Base-by-base conservation (phyloP, 2,888 invertebrate genomes). In the Drosophila trichaetosa region DNA sequence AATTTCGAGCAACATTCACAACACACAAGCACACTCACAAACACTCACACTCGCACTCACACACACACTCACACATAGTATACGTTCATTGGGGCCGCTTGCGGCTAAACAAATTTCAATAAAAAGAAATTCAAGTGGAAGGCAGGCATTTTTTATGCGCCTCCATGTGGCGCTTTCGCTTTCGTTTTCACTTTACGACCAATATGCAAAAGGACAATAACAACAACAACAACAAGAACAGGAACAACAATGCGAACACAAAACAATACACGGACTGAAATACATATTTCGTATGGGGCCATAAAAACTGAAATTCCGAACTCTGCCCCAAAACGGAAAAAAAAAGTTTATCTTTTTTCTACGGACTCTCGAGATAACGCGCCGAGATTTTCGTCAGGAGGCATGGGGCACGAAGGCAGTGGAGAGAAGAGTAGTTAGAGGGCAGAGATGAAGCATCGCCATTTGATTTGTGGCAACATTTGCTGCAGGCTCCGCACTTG, bases 61-160 rank as follows among this genome's bases (percentile, higher is more conserved):
- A 36, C 11, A 18, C 40, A 36, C 38, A n/a, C 48, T 31, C 13
- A 29, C 31, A 65, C n/a, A 38, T 29, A 7, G 29, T 38, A 18
- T 27, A 38, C 21, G 8, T 13, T n/a, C 29, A 34, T 21, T 49
- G 36, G 49, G 46, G 52, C 36, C 10, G 60, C 78, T 80, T 36
- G 68, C 68, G 77, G 76, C 81, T 86, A 87, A 87, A 69, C 79
- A 89, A 87, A 87, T 89, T 87, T 87, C 89, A 85, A 85, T 85
- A 84, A 87, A 89, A 87, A 54, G 80, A 77, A 84, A 77, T 89
- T 84, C 89, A 89, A 85, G 87, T 86, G 83, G 85, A 80, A 73
- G 56, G 54, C 61, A 51, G 36, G 38, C 67, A 52, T 65, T 80
- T 82, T 82, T 70, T 69, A 83, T 72, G 83, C 67, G 72, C 85